These are phyloP conservation scores for Zaprionus camerounensis DNA, from an alignment of 1,140 invertebrate species.

Conservation along the genomic window DNA sequence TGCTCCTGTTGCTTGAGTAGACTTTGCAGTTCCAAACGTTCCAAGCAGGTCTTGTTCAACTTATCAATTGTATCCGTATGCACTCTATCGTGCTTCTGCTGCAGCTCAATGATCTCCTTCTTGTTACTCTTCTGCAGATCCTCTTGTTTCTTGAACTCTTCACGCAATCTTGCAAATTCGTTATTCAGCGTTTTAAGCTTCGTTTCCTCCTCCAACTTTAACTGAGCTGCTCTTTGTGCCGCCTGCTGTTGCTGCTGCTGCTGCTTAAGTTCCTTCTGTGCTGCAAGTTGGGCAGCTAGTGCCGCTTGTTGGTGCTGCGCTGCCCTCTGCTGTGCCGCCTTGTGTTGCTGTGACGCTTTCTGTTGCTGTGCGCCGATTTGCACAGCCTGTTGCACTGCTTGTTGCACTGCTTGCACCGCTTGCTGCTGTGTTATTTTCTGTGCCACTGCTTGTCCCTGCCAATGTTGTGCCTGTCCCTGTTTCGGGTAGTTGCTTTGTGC, in stretches of 20 bases:
- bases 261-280: background rate
- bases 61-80: conserved; percentile 20
- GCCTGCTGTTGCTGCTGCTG: conserved; percentile 13
- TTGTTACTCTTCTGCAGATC: conserved; percentile 14
- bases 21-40: conserved; percentile 10
- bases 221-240: background rate
- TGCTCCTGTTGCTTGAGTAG: conserved; percentile 15
- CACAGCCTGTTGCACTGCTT: background rate
- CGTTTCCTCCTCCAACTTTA: background rate
- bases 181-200: conserved; percentile 3
- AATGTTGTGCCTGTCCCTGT: background rate
- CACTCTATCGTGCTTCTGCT: conserved; percentile 33
- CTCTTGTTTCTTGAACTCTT: conserved; percentile 21
- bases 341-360: background rate
- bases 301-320: background rate
- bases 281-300: background rate
- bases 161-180: conserved; percentile 1
- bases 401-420: too few relatives aligned
- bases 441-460: background rate
- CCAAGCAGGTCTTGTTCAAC: background rate
- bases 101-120: conserved; percentile 9
- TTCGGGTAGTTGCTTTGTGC: background rate
- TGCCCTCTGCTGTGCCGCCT: background rate
- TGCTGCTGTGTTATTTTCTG: background rate
- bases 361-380: background rate